Conservation (phyloP, 2,888 invertebrate species). For the Scaptodrosophila latifasciaeformis region DNA sequence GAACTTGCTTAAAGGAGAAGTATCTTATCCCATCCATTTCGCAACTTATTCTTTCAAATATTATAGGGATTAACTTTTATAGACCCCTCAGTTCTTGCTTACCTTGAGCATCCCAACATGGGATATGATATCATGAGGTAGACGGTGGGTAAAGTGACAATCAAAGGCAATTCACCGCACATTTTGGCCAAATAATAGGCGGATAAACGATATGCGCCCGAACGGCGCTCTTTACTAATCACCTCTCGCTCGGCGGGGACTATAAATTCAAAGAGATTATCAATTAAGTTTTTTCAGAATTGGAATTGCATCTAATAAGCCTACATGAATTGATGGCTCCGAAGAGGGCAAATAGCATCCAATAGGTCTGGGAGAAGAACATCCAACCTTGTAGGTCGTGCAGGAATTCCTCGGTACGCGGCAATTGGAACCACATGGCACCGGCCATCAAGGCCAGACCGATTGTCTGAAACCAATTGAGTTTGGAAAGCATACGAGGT, state of each 20-base stretch:
- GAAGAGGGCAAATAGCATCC: slow-evolving; percentile 88
- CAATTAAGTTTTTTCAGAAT: neutral
- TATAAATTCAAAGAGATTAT: slow-evolving; percentile 67
- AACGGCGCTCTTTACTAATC: slow-evolving; percentile 85
- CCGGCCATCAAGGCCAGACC: slow-evolving; percentile 84
- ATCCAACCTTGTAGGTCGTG: slow-evolving; percentile 89
- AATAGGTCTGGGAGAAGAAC: slow-evolving; percentile 88
- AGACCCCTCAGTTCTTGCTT: too few species aligned
- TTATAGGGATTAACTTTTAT: too few species aligned
- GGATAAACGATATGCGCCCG: slow-evolving; percentile 86
- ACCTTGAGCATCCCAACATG: slow-evolving; percentile 79
- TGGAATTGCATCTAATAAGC: slow-evolving; percentile 62
- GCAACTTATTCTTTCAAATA: too few species aligned
- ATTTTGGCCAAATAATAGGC: slow-evolving; percentile 89
- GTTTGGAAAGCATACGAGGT: slow-evolving; percentile 84
- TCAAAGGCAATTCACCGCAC: slow-evolving; percentile 86
- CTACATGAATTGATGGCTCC: slow-evolving; percentile 87
- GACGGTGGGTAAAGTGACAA: slow-evolving; percentile 83
- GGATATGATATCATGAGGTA: slow-evolving; percentile 87
- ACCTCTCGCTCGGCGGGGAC: slow-evolving; percentile 88
- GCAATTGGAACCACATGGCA: slow-evolving; percentile 85
- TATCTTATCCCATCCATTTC: too few species aligned
- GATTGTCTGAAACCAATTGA: slow-evolving; percentile 86
- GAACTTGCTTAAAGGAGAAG: too few species aligned
- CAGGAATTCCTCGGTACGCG: slow-evolving; percentile 83